phyloP scores from a whole-genome alignment of 2,888 invertebrate species.

The Orthosia gracilis region DNA sequence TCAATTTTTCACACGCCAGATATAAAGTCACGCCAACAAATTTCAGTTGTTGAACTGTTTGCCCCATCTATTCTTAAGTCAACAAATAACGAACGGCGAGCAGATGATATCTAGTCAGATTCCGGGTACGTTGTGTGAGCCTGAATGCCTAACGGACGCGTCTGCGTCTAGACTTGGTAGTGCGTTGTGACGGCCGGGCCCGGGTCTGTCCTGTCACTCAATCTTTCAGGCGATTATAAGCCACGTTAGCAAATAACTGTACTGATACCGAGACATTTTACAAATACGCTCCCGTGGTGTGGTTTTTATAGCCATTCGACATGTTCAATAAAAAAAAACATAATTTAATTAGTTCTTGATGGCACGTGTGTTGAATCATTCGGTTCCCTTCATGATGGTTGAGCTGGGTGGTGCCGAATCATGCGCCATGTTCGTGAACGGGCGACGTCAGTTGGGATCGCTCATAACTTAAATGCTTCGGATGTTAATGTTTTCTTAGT shows the following conservation, averaged over 20 bases:
- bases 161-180: conserved; percentile 75
- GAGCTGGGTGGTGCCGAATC: too few relatives aligned
- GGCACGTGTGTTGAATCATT: too few relatives aligned
- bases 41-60: conserved; percentile 56
- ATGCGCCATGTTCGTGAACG: too few relatives aligned
- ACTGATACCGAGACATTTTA: conserved; percentile 75
- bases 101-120: conserved; percentile 87
- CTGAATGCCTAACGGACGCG: conserved; percentile 88
- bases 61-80: conserved; percentile 72
- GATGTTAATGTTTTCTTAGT: too few relatives aligned
- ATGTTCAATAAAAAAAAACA: conserved; percentile 1
- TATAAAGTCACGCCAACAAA: conserved; percentile 31
- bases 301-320: conserved; percentile 19
- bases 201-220: conserved; percentile 84
- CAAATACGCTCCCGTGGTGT: conserved; percentile 73
- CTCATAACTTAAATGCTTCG: too few relatives aligned
- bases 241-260: conserved; percentile 80
- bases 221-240: conserved; percentile 80
- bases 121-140: conserved; percentile 81
- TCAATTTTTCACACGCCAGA: conserved; percentile 35
- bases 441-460: too few relatives aligned
- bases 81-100: conserved; percentile 77
- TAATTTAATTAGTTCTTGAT: conserved; percentile 19
- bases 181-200: conserved; percentile 75
- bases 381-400: too few relatives aligned